Evolutionary conservation across 2,888 invertebrate genomes (phyloP), one percentile per base, ranked within the genome.

Genomic region (Dolichopus griseipennis): DNA sequence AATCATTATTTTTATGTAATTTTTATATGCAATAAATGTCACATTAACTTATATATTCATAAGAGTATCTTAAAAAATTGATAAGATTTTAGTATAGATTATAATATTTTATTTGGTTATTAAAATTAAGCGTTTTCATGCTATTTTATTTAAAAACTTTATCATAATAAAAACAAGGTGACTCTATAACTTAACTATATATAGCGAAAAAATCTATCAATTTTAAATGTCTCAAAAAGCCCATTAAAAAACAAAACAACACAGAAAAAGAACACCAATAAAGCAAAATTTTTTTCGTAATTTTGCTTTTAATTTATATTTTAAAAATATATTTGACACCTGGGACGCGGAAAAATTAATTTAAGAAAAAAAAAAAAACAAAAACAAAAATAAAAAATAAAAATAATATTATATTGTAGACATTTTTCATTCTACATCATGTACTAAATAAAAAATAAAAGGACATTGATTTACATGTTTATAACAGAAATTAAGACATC

Each of bases 401-500:
- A 4, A 27, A 27, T 27, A 27, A 27, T 27, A 27, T 4, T 37
- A 37, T 37, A 37, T 37, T 37, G 12, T 10, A 37, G 37, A 37
- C 12, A 37, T 37, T 37, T 37, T 37, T 37, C 37, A 37, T 37
- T 37, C 37, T 37, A 37, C 12, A 37, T 37, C 37, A 37, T 37
- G 37, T 52, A 52, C 15, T 9, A 15, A 52, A 52, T 52, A 52
- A 18, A 12, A 52, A 43, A 43, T 10, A 43, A 52, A 15, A 52
- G 52, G 52, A 52, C 52, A 52, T 52, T 52, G 52, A 52, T 52
- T 52, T 52, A 52, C 52, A 52, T 18, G 52, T 52, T 52, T 52
- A n/a, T 52, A 52, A 52, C 52, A 52, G 15, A 52, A 52, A 52
- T 52, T 52, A 52, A 52, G 52, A 52, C 52, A 52, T 52, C 52